Conservation (phyloP, 2,888 invertebrate genomes). For the Caenorhabditis afra region DNA sequence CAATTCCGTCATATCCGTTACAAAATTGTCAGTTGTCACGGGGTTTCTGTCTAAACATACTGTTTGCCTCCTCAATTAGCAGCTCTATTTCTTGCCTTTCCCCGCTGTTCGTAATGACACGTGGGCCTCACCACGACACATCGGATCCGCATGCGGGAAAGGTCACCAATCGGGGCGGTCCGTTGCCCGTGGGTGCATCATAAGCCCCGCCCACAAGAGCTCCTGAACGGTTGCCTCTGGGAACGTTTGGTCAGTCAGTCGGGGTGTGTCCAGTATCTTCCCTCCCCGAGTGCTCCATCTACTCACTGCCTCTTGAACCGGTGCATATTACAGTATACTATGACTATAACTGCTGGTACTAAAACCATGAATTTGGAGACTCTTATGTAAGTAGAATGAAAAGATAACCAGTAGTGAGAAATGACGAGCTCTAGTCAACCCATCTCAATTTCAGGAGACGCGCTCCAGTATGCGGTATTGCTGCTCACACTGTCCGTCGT, state of each 20-base stretch:
- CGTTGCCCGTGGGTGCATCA: no score
- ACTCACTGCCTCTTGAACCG: not conserved
- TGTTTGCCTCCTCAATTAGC: conserved; percentile 31
- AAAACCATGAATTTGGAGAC: conserved; percentile 17
- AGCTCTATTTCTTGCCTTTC: not conserved
- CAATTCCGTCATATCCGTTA: conserved; percentile 21
- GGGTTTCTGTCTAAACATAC: conserved; percentile 33
- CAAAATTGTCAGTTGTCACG: conserved; percentile 41
- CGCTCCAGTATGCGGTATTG: conserved; percentile 46
- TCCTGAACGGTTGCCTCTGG: not conserved
- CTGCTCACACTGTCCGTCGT: conserved; percentile 27
- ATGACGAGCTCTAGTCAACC: not conserved
- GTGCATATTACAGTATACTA: not conserved
- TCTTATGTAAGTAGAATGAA: conserved; percentile 34
- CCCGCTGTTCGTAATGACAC: no score
- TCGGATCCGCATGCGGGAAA: no score
- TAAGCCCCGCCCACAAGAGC: no score
- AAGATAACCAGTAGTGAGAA: not conserved
- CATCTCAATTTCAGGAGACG: conserved; percentile 33
- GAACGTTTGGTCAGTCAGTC: not conserved
- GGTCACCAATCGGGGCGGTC: no score
- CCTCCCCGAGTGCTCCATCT: not conserved
- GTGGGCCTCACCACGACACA: no score
- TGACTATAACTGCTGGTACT: conserved; percentile 12
- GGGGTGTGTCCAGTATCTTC: not conserved